These are phyloP conservation scores for Pseudorhombus dupliciocellatus DNA, from an alignment of 2,113 vertebrate species.

Conservation along the genomic window DNA sequence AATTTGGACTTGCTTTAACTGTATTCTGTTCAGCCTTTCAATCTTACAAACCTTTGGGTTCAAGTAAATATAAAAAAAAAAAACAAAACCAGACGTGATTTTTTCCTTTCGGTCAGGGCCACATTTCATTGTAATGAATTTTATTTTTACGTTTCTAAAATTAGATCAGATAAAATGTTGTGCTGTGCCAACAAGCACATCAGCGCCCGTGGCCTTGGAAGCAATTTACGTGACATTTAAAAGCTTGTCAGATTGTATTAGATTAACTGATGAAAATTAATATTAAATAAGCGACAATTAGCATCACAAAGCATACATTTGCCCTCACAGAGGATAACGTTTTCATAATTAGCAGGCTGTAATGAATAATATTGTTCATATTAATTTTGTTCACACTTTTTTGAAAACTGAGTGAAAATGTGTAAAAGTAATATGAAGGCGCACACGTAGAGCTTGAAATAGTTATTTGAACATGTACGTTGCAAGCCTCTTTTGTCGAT, in stretches of 20 bases:
- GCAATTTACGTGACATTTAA: constrained; percentile 5
- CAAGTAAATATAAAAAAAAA: too few relatives aligned
- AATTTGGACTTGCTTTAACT: not conserved
- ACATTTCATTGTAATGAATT: not conserved
- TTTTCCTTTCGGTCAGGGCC: too few relatives aligned
- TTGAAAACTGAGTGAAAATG: not conserved
- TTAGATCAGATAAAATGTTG: not conserved
- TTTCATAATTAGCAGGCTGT: not conserved
- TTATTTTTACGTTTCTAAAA: not conserved
- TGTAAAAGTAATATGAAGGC: too few relatives aligned
- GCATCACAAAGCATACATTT: not conserved
- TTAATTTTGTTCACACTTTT: too few relatives aligned
- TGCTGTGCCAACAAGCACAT: not conserved
- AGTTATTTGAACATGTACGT: too few relatives aligned
- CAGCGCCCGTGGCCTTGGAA: not conserved
- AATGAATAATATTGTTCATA: not conserved
- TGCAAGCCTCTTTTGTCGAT: not conserved
- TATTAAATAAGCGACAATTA: not conserved
- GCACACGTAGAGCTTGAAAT: too few relatives aligned
- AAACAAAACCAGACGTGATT: too few relatives aligned
- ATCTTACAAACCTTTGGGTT: not conserved
- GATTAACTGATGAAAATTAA: not conserved
- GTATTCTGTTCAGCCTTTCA: not conserved
- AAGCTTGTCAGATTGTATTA: constrained; percentile 6
- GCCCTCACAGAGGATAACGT: not conserved